A percentile compares a stretch with the other conserved stretches of the same genome.
Conservation (phyloP, 37 sponge, comb jelly and placozoan genomes). For the Diacarnus erythraeanus region DNA sequence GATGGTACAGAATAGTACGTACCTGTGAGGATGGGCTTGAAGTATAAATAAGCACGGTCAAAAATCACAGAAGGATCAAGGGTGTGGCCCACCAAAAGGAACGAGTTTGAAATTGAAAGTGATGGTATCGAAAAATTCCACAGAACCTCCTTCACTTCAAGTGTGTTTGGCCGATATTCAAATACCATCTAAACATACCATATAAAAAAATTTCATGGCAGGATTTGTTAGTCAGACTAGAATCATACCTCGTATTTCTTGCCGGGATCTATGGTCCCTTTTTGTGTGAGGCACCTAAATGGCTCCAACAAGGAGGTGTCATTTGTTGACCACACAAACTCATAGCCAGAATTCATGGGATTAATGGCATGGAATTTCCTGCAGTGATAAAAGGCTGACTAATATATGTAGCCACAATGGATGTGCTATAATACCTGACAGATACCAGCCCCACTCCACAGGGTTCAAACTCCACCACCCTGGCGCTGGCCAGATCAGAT, state of each 20-base stretch:
- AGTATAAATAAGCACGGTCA: conserved; percentile 87
- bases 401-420: background rate
- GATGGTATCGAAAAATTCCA: conserved; percentile 97
- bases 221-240: background rate
- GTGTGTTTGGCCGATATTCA: conserved; percentile 74
- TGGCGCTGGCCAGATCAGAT: conserved; percentile 41
- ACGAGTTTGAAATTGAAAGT: conserved; percentile 64
- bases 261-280: conserved; percentile 70
- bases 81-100: conserved; percentile 87
- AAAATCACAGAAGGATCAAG: conserved; percentile 84
- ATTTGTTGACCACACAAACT: conserved; percentile 78
- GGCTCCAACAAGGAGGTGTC: background rate
- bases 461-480: conserved; percentile 87
- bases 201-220: background rate
- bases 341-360: conserved; percentile 81
- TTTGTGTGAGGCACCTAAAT: conserved; percentile 76
- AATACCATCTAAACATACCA: conserved; percentile 68
- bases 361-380: conserved; percentile 89
- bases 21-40: conserved; percentile 76
- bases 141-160: conserved; percentile 72
- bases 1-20: too few species aligned
- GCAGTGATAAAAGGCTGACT: background rate
- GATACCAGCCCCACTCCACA: conserved; percentile 76
- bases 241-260: conserved; percentile 64
- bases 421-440: conserved; percentile 30